These are phyloP conservation scores for Tridacna crocea DNA, from an alignment of 2,888 invertebrate species.

Conservation along the genomic window DNA sequence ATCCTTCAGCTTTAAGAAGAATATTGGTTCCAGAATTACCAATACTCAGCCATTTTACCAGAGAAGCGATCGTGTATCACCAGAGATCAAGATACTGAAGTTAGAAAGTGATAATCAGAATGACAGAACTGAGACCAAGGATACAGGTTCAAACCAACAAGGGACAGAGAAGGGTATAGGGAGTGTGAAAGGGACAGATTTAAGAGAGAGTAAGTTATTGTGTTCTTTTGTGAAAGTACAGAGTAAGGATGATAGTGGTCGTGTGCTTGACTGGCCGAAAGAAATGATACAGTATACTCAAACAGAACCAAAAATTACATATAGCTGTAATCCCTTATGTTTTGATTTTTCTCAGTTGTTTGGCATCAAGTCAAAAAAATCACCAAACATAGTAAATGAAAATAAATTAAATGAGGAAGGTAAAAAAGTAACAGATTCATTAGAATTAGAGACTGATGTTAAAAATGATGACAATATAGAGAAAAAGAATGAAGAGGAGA, in stretches of 20 bases:
- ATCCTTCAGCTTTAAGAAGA: slow-evolving; percentile 70
- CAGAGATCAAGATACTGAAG: slow-evolving; percentile 46
- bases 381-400: slow-evolving; percentile 27
- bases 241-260: slow-evolving; percentile 75
- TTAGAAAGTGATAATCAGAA: slow-evolving; percentile 20
- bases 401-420: slow-evolving; percentile 27
- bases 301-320: slow-evolving; percentile 74
- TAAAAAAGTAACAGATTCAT: not conserved
- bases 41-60: slow-evolving; percentile 62
- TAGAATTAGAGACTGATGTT: slow-evolving; percentile 29
- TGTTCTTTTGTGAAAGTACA: slow-evolving; percentile 73
- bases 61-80: slow-evolving; percentile 38
- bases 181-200: slow-evolving; percentile 4
- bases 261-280: slow-evolving; percentile 79
- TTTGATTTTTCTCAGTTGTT: slow-evolving; percentile 80
- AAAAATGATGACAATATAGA: slow-evolving; percentile 39
- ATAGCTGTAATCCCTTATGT: slow-evolving; percentile 81
- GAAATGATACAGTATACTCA: slow-evolving; percentile 81
- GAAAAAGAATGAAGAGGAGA: slow-evolving; percentile 42
- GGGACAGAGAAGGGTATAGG: slow-evolving; percentile 23
- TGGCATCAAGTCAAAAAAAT: slow-evolving; percentile 53
- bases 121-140: slow-evolving; percentile 8
- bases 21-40: slow-evolving; percentile 59
- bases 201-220: slow-evolving; percentile 43
- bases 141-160: not conserved